phyloP scores from a whole-genome alignment of 2,797 vertebrate genomes.

The Melanogrammus aeglefinus region DNA sequence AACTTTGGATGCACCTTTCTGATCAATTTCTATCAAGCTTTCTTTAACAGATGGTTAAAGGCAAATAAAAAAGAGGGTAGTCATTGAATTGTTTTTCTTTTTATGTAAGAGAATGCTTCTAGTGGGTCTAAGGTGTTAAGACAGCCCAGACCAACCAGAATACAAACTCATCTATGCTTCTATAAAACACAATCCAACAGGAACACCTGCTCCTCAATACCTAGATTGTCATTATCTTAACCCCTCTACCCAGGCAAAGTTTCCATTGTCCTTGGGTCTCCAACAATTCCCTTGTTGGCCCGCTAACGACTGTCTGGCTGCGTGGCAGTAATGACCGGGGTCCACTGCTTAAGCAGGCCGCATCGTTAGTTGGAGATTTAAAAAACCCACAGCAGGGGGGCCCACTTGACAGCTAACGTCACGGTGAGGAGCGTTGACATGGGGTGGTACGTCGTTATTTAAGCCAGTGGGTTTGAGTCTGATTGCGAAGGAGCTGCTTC shows the following conservation, averaged over 20 bases:
- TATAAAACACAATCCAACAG: neutral
- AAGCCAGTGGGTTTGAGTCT: neutral
- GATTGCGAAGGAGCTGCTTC: neutral
- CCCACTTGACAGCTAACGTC: conserved; percentile 53
- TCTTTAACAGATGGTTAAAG: neutral
- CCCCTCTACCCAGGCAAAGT: conserved; percentile 7
- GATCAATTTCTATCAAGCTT: neutral
- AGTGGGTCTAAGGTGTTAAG: neutral
- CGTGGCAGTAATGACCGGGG: conserved; percentile 51
- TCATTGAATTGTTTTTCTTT: neutral
- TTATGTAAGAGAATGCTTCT: neutral
- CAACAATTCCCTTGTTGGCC: conserved; percentile 32
- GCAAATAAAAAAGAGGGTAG: neutral
- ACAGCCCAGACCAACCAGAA: neutral
- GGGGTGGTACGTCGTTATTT: conserved; percentile 19
- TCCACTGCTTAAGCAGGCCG: conserved; percentile 50
- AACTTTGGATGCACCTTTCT: neutral
- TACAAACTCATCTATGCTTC: neutral
- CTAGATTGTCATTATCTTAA: neutral
- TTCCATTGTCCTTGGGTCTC: conserved; percentile 30
- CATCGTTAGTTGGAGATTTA: conserved; percentile 68
- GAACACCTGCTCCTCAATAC: conserved; percentile 11
- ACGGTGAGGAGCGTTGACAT: conserved; percentile 47
- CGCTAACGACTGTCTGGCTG: conserved; percentile 46
- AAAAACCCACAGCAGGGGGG: conserved; percentile 37